A percentile compares a stretch with the other conserved stretches of the same genome.
Conservation (phyloP, 2,113 vertebrate genomes). For the Siphamia tubifer region DNA sequence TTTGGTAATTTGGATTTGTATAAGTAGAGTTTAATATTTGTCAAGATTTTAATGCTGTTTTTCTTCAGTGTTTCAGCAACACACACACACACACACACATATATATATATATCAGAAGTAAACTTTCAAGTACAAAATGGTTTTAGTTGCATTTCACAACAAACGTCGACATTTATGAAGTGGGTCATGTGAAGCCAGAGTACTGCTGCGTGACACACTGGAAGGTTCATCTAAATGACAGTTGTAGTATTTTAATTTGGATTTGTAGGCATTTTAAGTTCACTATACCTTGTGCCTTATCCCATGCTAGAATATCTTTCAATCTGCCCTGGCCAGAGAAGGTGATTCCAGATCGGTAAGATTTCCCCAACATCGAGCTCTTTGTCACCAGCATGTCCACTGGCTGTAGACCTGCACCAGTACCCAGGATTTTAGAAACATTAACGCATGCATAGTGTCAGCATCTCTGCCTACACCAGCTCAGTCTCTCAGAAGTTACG, state of each 20-base stretch:
- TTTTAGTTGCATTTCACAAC: not conserved
- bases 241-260: not conserved
- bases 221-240: too few species aligned
- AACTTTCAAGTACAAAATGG: too few species aligned
- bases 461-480: slow-evolving; percentile 29
- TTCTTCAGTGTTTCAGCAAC: too few species aligned
- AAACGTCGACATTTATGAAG: not conserved
- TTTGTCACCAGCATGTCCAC: slow-evolving; percentile 68
- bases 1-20: not conserved
- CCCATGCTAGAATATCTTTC: slow-evolving; percentile 95
- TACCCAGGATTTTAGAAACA: slow-evolving; percentile 17
- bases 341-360: slow-evolving; percentile 96
- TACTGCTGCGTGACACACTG: not conserved
- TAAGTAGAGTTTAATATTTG: not conserved
- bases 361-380: slow-evolving; percentile 54
- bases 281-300: slow-evolving; percentile 77
- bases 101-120: too few species aligned
- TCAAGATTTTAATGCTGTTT: not conserved
- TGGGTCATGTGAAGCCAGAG: not conserved
- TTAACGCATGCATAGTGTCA: slow-evolving; percentile 58
- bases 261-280: slow-evolving; percentile 8
- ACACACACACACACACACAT: too few species aligned
- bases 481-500: too few species aligned
- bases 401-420: slow-evolving; percentile 32
- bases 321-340: slow-evolving; percentile 98